Percentiles rank a stretch among this genome's conserved stretches.
These are phyloP conservation scores for Ochotona princeps DNA, from an alignment of 2,113 vertebrate genomes.

Conservation along the genomic window DNA sequence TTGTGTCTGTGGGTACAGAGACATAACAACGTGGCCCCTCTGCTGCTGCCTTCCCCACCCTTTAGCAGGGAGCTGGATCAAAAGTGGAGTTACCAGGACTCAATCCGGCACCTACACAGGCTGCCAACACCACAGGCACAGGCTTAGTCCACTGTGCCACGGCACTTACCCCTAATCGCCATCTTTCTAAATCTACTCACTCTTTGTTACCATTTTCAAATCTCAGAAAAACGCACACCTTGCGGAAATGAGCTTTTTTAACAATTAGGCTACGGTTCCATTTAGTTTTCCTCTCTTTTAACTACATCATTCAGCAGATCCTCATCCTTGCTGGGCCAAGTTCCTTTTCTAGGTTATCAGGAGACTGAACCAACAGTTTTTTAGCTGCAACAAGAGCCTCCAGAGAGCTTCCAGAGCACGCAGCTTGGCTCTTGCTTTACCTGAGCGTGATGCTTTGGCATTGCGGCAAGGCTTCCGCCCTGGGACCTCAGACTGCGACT, in stretches of 20 bases:
- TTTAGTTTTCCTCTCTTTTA: background rate
- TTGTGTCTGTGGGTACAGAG: too few relatives aligned
- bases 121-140: too few relatives aligned
- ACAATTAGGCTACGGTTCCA: background rate
- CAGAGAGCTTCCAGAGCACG: background rate
- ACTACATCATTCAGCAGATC: background rate
- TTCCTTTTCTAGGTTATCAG: background rate
- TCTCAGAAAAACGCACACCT: background rate
- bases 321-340: background rate
- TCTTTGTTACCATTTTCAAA: background rate
- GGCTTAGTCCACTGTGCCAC: too few relatives aligned
- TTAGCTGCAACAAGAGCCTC: background rate
- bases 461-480: conserved; percentile 64
- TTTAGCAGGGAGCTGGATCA: too few relatives aligned
- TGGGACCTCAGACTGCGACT: conserved; percentile 74
- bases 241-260: background rate
- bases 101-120: too few relatives aligned
- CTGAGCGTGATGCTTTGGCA: conserved; percentile 75
- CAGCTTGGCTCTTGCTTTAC: conserved; percentile 73
- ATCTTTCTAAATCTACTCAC: background rate
- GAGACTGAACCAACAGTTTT: background rate
- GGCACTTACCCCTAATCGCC: background rate
- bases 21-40: too few relatives aligned
- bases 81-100: too few relatives aligned
- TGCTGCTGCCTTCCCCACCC: too few relatives aligned